phyloP scores from a whole-genome alignment of 2,888 invertebrate genomes.

The Chrysodeixis includens region DNA sequence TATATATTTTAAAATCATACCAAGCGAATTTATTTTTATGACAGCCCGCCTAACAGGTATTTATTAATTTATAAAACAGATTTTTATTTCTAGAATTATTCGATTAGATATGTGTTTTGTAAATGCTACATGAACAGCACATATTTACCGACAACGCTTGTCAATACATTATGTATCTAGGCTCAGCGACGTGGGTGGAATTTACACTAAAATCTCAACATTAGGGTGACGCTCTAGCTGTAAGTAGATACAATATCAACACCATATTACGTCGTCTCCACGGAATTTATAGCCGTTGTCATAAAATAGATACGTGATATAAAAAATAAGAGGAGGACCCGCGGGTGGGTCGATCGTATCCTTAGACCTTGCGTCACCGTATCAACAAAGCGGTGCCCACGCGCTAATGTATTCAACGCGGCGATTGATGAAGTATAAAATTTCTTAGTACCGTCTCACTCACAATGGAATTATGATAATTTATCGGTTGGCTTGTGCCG shows the following conservation, averaged over 20 bases:
- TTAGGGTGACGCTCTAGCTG: slow-evolving; percentile 37
- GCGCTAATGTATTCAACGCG: slow-evolving; percentile 88
- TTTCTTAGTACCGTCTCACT: slow-evolving; percentile 89
- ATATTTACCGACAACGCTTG: slow-evolving; percentile 55
- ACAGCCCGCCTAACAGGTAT: not conserved
- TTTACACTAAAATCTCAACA: slow-evolving; percentile 63
- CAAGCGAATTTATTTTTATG: slow-evolving; percentile 3
- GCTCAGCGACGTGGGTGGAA: slow-evolving; percentile 60
- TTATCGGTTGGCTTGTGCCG: slow-evolving; percentile 89
- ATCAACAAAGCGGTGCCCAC: slow-evolving; percentile 85
- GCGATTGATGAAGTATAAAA: slow-evolving; percentile 89
- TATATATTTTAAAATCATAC: slow-evolving; percentile 1
- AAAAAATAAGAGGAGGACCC: slow-evolving; percentile 70
- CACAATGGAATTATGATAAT: slow-evolving; percentile 90
- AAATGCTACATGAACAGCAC: slow-evolving; percentile 45
- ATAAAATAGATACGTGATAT: slow-evolving; percentile 75
- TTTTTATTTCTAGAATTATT: slow-evolving; percentile 22
- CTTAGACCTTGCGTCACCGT: slow-evolving; percentile 69
- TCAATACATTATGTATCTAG: slow-evolving; percentile 56
- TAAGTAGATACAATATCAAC: slow-evolving; percentile 46
- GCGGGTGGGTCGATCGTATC: slow-evolving; percentile 63
- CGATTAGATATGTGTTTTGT: slow-evolving; percentile 45
- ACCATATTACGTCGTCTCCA: slow-evolving; percentile 61
- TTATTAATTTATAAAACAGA: slow-evolving; percentile 1
- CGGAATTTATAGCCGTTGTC: slow-evolving; percentile 72